Conservation (phyloP, 64 coral and sea anemone species). For the Stichodactyla helianthus region DNA sequence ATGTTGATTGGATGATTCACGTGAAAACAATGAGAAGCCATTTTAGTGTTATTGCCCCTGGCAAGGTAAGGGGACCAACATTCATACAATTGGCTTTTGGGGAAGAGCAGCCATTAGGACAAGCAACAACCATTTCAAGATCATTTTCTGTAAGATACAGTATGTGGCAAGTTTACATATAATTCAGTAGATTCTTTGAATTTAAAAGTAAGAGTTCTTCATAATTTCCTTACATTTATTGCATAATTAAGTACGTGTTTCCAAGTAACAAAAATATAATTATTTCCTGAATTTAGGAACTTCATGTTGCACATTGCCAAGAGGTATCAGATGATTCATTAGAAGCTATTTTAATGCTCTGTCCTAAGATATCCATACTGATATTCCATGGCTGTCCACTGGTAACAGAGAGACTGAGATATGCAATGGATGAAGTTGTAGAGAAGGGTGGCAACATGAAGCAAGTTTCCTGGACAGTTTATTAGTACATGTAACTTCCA, state of each 20-base stretch:
- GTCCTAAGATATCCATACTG: slow-evolving; percentile 50
- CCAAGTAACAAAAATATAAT: not conserved
- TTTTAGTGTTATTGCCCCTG: no score
- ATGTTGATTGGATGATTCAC: no score
- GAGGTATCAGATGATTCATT: slow-evolving; percentile 48
- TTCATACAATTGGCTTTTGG: no score
- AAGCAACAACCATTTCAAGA: no score
- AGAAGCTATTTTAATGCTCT: slow-evolving; percentile 35
- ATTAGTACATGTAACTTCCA: slow-evolving; percentile 1
- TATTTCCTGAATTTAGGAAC: slow-evolving; percentile 28
- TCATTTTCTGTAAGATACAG: no score
- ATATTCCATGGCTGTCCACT: slow-evolving; percentile 63
- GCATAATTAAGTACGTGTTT: not conserved
- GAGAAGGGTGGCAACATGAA: slow-evolving; percentile 21
- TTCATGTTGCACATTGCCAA: slow-evolving; percentile 58
- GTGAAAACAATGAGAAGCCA: no score
- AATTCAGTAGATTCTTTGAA: no score
- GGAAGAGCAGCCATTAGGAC: no score
- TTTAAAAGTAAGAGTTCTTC: no score
- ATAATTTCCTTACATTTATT: no score
- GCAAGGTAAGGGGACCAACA: no score
- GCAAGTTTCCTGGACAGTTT: slow-evolving; percentile 69
- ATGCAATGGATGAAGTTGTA: slow-evolving; percentile 50
- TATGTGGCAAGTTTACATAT: no score
- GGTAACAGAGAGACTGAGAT: slow-evolving; percentile 50